Conservation (phyloP, 2,888 invertebrate genomes). For the Drosophila buzzatii region DNA sequence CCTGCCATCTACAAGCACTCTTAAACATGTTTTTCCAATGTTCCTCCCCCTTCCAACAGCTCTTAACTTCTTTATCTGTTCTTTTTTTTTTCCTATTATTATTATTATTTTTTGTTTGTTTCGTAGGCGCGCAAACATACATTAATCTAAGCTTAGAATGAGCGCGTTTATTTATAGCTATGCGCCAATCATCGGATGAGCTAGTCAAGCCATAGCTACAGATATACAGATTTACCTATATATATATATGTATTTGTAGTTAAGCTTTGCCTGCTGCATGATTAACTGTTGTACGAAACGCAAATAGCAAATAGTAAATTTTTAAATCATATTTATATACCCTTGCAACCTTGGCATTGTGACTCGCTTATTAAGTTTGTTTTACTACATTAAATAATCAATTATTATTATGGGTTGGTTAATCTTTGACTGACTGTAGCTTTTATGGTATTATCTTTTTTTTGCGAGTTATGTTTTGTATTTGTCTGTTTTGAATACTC, state of each 20-base stretch:
- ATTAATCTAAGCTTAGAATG: constrained; percentile 60
- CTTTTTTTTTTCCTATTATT: constrained; percentile 5
- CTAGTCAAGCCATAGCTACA: constrained; percentile 25
- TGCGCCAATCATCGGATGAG: constrained; percentile 68
- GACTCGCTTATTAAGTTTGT: constrained; percentile 17
- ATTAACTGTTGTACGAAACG: constrained; percentile 57
- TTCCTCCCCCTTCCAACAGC: neutral
- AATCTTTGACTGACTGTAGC: neutral
- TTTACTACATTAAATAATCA: neutral
- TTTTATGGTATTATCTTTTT: neutral
- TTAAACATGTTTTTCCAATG: constrained; percentile 44
- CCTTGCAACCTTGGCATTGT: constrained; percentile 26
- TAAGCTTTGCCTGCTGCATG: constrained; percentile 47
- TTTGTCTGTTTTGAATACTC: neutral
- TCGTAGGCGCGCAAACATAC: constrained; percentile 52
- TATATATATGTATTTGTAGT: constrained; percentile 9
- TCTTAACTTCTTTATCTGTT: constrained; percentile 1
- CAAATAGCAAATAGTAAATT: constrained; percentile 18
- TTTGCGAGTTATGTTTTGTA: neutral
- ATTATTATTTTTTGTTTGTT: constrained; percentile 2
- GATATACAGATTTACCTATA: neutral
- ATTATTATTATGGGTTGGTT: neutral
- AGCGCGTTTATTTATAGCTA: constrained; percentile 69
- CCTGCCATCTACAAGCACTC: constrained; percentile 29
- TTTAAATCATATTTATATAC: constrained; percentile 25